phyloP scores from a whole-genome alignment of 2,113 vertebrate species.

The Phaethornis superciliosus region DNA sequence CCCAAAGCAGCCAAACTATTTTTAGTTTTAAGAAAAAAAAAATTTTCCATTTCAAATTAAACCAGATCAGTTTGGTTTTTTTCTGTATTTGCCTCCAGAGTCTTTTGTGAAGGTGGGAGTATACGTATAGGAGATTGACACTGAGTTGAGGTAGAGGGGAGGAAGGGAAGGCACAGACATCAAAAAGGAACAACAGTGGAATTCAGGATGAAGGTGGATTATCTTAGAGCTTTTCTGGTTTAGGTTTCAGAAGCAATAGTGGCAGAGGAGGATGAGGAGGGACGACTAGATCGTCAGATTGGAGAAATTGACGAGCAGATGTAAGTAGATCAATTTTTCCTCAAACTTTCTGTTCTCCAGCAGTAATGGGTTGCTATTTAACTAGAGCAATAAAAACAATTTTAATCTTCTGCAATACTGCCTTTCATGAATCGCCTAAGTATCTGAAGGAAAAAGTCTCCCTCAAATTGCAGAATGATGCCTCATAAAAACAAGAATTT shows the following conservation, averaged over 20 bases:
- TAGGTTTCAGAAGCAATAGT: constrained; percentile 95
- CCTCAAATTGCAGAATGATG: not conserved
- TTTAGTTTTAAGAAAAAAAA: not conserved
- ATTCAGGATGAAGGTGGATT: constrained; percentile 29
- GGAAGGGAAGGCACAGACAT: constrained; percentile 31
- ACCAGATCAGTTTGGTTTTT: not conserved
- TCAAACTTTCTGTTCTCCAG: constrained; percentile 45
- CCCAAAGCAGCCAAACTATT: constrained; percentile 2
- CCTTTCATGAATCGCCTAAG: not conserved
- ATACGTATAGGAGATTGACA: not conserved
- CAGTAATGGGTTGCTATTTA: not conserved
- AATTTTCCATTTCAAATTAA: constrained; percentile 6
- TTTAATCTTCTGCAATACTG: not conserved
- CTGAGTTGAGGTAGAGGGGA: not conserved
- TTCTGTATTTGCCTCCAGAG: not conserved
- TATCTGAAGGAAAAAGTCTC: not conserved
- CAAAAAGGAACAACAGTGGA: constrained; percentile 11
- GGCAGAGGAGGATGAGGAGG: constrained; percentile 96
- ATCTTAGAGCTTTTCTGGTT: constrained; percentile 22
- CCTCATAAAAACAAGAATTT: not conserved
- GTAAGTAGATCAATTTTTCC: constrained; percentile 72
- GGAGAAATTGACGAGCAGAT: constrained; percentile 97
- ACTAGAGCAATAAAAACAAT: not conserved
- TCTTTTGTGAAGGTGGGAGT: constrained; percentile 8
- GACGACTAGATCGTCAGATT: constrained; percentile 92